Percentiles rank a stretch among this genome's conserved stretches.
Evolutionary conservation across 2,113 vertebrate genomes (phyloP).

Genomic region (Condylura cristata): DNA sequence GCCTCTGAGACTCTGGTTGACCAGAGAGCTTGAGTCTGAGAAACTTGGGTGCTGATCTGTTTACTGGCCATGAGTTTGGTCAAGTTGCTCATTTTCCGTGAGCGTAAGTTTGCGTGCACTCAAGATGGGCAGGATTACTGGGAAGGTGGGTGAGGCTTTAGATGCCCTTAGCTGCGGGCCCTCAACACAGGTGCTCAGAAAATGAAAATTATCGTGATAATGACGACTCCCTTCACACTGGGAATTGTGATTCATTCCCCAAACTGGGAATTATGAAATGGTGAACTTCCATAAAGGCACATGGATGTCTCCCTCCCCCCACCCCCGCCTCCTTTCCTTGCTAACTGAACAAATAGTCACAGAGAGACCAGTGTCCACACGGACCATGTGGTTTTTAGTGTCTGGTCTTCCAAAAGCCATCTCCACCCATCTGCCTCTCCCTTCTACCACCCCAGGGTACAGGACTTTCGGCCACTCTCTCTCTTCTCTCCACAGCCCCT

Average conservation of each 20-base stretch:
- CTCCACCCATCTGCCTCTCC: background rate
- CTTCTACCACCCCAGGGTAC: fast-evolving
- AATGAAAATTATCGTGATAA: background rate
- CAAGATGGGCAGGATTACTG: background rate
- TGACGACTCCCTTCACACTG: background rate
- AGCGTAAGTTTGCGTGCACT: background rate
- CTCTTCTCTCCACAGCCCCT: background rate
- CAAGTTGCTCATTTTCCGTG: background rate
- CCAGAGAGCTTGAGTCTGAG: background rate
- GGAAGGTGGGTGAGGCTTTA: background rate
- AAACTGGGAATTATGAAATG: background rate
- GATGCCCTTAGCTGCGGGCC: background rate
- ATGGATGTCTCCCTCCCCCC: background rate
- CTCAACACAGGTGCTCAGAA: background rate
- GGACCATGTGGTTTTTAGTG: background rate
- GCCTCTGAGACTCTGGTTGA: background rate
- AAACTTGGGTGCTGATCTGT: background rate
- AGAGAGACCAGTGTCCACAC: background rate
- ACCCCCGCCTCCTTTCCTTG: conserved; percentile 14
- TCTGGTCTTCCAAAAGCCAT: background rate
- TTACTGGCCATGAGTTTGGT: background rate
- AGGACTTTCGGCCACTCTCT: background rate
- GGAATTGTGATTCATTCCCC: background rate
- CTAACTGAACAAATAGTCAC: background rate
- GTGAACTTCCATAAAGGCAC: background rate